Conservation (phyloP, 2,113 vertebrate species). For the Nerophis lumbriciformis region DNA sequence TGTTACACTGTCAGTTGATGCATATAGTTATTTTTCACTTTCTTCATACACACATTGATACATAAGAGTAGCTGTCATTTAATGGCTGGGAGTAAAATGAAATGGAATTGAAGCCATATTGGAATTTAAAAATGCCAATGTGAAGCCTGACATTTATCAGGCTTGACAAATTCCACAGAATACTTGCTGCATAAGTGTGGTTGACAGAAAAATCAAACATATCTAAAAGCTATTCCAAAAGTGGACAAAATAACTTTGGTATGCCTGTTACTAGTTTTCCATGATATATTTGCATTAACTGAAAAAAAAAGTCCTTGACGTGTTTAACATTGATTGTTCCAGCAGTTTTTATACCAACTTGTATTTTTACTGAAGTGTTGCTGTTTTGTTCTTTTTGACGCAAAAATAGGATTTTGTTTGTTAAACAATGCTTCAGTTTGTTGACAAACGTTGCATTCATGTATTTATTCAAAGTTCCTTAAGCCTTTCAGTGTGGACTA, state of each 20-base stretch:
- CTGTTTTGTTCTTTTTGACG: conserved; percentile 2
- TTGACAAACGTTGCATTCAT: neutral
- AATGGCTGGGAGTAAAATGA: conserved; percentile 14
- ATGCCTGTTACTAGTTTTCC: no score
- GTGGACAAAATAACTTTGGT: neutral
- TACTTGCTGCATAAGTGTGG: conserved; percentile 1
- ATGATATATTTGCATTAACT: no score
- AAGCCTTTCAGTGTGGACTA: neutral
- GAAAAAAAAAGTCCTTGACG: no score
- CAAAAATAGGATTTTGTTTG: no score
- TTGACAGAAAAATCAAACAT: neutral
- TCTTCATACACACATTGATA: no score
- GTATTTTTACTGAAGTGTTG: conserved; percentile 13
- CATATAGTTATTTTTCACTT: neutral
- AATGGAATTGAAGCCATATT: conserved; percentile 50
- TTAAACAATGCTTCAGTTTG: conserved; percentile 7
- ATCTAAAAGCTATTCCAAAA: neutral
- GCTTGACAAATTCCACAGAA: neutral
- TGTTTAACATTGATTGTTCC: no score
- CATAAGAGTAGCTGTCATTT: neutral
- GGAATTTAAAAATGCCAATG: neutral
- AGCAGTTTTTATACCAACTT: conserved; percentile 26
- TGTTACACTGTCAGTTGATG: neutral
- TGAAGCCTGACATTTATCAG: neutral
- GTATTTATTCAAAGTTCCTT: neutral